Evolutionary conservation across 2,888 invertebrate species (phyloP).

Genomic region (Desoria tigrina): DNA sequence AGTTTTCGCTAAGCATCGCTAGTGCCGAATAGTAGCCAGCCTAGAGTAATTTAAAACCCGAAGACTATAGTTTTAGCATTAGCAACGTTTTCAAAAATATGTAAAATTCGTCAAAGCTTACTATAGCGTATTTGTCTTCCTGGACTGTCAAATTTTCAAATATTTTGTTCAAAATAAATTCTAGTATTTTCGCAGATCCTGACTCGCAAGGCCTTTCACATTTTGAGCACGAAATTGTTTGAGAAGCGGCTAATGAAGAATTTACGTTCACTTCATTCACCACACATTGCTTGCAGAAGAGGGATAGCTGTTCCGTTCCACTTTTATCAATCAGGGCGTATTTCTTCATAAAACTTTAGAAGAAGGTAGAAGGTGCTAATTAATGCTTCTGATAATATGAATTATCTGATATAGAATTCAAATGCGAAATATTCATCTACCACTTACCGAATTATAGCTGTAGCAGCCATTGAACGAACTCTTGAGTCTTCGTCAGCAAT

Average conservation of each 20-base stretch:
- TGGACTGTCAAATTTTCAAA: not conserved
- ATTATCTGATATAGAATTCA: too few species aligned
- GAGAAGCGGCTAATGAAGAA: not conserved
- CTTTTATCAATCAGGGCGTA: slow-evolving; percentile 1
- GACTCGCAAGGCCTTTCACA: slow-evolving; percentile 14
- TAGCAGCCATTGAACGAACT: slow-evolving; percentile 71
- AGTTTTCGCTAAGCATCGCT: slow-evolving; percentile 66
- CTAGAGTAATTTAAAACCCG: slow-evolving; percentile 55
- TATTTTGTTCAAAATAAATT: slow-evolving; percentile 5
- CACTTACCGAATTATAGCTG: slow-evolving; percentile 65
- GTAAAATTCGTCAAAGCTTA: not conserved
- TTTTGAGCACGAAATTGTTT: not conserved
- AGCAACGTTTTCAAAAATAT: not conserved
- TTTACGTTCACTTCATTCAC: slow-evolving; percentile 15
- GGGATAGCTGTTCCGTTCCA: not conserved
- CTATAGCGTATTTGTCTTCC: slow-evolving; percentile 11
- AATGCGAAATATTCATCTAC: not conserved
- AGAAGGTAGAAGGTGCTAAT: too few species aligned
- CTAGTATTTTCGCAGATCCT: not conserved
- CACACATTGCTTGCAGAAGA: slow-evolving; percentile 27
- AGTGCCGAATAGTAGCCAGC: slow-evolving; percentile 71
- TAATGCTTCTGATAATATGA: too few species aligned
- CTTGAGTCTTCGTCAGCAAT: slow-evolving; percentile 75
- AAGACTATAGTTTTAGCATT: not conserved
- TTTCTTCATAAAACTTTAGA: slow-evolving; percentile 21